phyloP scores from a whole-genome alignment of 2,888 invertebrate species.

The Mimas tiliae region DNA sequence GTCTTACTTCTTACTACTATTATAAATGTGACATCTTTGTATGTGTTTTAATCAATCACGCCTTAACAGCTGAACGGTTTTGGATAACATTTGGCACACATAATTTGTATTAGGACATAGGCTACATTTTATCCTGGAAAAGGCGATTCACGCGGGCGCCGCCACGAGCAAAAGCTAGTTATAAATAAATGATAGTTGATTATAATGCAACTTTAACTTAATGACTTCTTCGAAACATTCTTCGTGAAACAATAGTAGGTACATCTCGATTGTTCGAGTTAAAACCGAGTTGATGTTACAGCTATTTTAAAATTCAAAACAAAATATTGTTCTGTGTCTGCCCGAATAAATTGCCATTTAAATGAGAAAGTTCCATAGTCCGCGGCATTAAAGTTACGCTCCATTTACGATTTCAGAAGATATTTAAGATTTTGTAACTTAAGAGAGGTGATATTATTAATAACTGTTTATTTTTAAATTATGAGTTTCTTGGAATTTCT shows the following conservation, averaged over 20 bases:
- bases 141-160: no score
- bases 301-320: slow-evolving; percentile 31
- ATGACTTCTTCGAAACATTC: not conserved
- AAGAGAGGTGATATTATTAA: not conserved
- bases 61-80: no score
- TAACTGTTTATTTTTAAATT: not conserved
- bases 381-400: slow-evolving; percentile 13
- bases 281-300: slow-evolving; percentile 25
- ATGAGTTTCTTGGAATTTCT: no score
- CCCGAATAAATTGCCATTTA: slow-evolving; percentile 29
- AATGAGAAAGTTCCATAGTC: slow-evolving; percentile 23
- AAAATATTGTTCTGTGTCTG: slow-evolving; percentile 24
- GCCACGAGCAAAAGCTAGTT: no score
- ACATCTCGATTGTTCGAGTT: slow-evolving; percentile 31
- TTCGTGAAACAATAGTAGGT: not conserved
- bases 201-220: no score
- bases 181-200: no score
- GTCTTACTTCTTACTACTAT: no score
- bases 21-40: no score
- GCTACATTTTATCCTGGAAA: no score
- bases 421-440: slow-evolving; percentile 19
- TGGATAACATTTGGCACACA: no score
- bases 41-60: no score
- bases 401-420: slow-evolving; percentile 9
- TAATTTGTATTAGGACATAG: no score